Conservation (phyloP, 2,797 vertebrate species). For the Ctenosaura bakeri region DNA sequence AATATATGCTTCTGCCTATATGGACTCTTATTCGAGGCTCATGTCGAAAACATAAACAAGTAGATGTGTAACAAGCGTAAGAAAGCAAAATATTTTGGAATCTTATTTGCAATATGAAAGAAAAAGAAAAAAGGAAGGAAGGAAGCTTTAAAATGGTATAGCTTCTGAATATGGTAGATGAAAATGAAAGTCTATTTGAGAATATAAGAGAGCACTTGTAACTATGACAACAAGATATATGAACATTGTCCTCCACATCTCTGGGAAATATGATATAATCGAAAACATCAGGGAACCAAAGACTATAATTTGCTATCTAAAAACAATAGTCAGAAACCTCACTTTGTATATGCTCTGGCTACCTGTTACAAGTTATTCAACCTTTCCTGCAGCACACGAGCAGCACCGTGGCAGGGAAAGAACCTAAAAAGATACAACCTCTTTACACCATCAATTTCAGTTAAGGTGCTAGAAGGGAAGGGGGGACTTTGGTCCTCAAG, state of each 20-base stretch:
- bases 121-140: neutral
- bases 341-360: slow-evolving; percentile 26
- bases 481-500: no score
- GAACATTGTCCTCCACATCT: slow-evolving; percentile 58
- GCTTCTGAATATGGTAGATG: slow-evolving; percentile 19
- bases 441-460: slow-evolving; percentile 40
- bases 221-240: slow-evolving; percentile 68
- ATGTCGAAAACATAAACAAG: neutral
- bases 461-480: neutral
- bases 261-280: slow-evolving; percentile 61
- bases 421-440: slow-evolving; percentile 40
- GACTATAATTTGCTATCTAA: slow-evolving; percentile 55
- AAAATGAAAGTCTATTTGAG: slow-evolving; percentile 39
- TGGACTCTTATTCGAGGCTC: neutral
- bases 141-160: slow-evolving; percentile 27
- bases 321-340: slow-evolving; percentile 50
- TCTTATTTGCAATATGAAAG: slow-evolving; percentile 30
- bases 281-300: slow-evolving; percentile 63
- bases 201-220: slow-evolving; percentile 56
- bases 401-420: neutral
- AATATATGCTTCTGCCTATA: neutral
- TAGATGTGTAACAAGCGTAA: neutral
- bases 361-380: slow-evolving; percentile 45
- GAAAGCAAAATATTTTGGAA: slow-evolving; percentile 10
- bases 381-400: neutral